Conservation (phyloP, 2,888 invertebrate genomes). For the Scrobipalpa costella region DNA sequence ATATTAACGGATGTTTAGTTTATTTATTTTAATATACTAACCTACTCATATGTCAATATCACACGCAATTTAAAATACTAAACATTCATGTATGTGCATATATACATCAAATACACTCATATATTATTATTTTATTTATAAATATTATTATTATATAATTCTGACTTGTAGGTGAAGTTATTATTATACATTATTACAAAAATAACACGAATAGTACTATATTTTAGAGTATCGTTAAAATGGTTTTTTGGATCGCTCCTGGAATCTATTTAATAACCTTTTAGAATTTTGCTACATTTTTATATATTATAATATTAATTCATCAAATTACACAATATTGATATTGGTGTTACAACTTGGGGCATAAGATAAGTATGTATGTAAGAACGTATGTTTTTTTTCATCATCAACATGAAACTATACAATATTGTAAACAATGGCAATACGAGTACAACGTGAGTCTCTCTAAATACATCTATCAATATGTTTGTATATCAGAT, state of each 20-base stretch:
- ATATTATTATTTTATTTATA: not conserved
- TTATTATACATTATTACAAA: not conserved
- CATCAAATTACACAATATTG: not conserved
- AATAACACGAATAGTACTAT: not conserved
- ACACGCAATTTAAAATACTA: not conserved
- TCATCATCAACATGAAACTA: not conserved
- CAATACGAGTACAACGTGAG: not conserved
- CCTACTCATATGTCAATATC: conserved; percentile 8
- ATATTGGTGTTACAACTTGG: conserved; percentile 21
- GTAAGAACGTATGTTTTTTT: not conserved
- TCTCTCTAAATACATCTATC: conserved; percentile 9
- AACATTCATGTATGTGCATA: not conserved
- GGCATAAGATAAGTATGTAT: no score
- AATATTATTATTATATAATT: not conserved
- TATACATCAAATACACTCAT: not conserved
- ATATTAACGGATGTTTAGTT: not conserved
- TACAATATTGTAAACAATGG: not conserved
- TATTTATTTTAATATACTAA: not conserved
- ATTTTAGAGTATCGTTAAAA: not conserved
- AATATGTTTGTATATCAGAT: not conserved
- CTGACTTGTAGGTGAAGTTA: not conserved
- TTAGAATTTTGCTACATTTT: not conserved
- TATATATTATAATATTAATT: not conserved
- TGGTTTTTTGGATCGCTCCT: not conserved
- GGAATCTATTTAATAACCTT: not conserved